Base-by-base conservation (phyloP, 2,888 invertebrate species). In the Leptinotarsa rubiginosa region DNA sequence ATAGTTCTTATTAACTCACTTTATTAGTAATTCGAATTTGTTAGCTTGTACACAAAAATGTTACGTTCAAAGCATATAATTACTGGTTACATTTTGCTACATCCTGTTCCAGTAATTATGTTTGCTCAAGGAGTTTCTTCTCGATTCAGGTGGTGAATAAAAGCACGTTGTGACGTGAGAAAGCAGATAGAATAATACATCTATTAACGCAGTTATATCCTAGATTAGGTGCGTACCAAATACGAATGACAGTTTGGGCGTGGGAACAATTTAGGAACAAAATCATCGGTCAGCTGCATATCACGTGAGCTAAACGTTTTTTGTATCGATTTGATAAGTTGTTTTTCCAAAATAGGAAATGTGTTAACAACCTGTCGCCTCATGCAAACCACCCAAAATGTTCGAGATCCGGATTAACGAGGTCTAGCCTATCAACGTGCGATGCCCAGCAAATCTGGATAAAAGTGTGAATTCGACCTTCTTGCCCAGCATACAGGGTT, bases 51-150 rank as follows among this genome's bases (percentile, higher is more conserved):
- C 52, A 66, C 41, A 71, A 71, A 66, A 66, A 47, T 20, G 41
- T 65, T 47, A 41, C 49, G 70, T 31, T 64, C 71, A 66, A 65
- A 71, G 47, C 71, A 56, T 66, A 56, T 71, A 71, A 71, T 71
- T 66, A 71, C 71, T n/a, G 66, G 71, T 71, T 71, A 71, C 47
- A 66, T 71, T 71, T 66, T 71, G 66, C 71, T 69, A 73, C 73
- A 73, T 73, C 73, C 73, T 73, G 73, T 73, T 47, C 54, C 49
- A 47, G 65, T 73, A 69, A 73, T 73, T 73, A 73, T 73, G 69
- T 73, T 73, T 69, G 73, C 69, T 73, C 56, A 69, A 69, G 69
- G 54, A 69, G 54, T 69, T 65, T 65, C 10, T 41, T 41, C 59
- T 69, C 69, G 49, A 65, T 73, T 73, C 69, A 73, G 62, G 65